These are phyloP conservation scores for Lateolabrax maculatus DNA, from an alignment of 2,797 vertebrate genomes.

Conservation along the genomic window DNA sequence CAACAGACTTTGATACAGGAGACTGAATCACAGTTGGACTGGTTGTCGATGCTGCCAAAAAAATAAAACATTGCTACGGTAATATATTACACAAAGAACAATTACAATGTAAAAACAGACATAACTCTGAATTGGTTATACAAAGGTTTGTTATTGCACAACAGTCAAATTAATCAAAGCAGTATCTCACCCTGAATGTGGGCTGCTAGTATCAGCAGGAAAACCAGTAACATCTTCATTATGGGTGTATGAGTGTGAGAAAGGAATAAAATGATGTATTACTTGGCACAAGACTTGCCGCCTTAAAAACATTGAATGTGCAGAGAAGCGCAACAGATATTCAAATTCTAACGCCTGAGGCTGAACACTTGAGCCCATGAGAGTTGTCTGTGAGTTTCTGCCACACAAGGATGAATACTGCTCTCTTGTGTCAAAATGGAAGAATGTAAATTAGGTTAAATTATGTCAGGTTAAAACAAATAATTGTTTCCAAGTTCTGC, in stretches of 20 bases:
- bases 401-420: not conserved
- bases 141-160: not conserved
- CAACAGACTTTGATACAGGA: slow-evolving; percentile 26
- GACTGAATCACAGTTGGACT: slow-evolving; percentile 40
- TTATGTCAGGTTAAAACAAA: slow-evolving; percentile 23
- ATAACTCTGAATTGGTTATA: not conserved
- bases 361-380: not conserved
- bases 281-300: not conserved
- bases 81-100: not conserved
- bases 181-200: not conserved
- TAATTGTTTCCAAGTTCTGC: slow-evolving; percentile 4
- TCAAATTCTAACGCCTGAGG: slow-evolving; percentile 13
- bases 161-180: not conserved
- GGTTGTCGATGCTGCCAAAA: not conserved
- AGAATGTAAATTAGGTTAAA: not conserved
- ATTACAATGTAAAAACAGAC: not conserved
- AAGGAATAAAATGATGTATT: not conserved
- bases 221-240: slow-evolving; percentile 4
- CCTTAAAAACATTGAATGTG: not conserved
- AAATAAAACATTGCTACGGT: not conserved
- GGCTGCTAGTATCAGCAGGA: not conserved
- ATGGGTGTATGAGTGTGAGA: not conserved
- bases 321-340: not conserved
- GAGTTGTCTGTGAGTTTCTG: not conserved
- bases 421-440: slow-evolving; percentile 40